Conservation (phyloP, 2,797 vertebrate species). For the Sebastes vulpes region DNA sequence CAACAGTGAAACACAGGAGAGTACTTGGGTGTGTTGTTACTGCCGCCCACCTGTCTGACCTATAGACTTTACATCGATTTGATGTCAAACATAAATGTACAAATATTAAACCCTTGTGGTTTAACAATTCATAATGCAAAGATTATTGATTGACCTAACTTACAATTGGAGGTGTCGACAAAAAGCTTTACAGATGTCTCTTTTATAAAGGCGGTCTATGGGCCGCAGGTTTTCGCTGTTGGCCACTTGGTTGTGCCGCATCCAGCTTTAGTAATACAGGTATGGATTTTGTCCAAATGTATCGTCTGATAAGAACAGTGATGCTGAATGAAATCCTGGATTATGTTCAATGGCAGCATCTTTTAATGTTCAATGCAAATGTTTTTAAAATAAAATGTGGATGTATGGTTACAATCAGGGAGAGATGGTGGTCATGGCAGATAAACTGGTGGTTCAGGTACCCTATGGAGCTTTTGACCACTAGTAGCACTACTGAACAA, state of each 20-base stretch:
- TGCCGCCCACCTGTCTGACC: background rate
- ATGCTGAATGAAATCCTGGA: background rate
- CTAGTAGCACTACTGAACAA: too few species aligned
- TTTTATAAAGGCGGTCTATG: too few species aligned
- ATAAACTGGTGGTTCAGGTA: background rate
- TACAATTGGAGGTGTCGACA: too few species aligned
- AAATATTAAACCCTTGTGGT: too few species aligned
- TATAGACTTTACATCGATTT: background rate
- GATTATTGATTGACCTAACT: too few species aligned
- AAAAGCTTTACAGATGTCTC: too few species aligned
- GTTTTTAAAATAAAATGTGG: background rate
- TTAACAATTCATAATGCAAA: too few species aligned
- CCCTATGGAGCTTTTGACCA: background rate
- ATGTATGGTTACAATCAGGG: background rate
- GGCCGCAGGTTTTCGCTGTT: too few species aligned
- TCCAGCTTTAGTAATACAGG: too few species aligned
- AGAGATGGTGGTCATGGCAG: background rate
- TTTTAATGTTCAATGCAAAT: background rate
- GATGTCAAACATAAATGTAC: background rate
- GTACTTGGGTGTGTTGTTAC: background rate
- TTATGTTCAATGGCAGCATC: too few species aligned
- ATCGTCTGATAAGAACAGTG: background rate
- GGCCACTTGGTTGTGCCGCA: too few species aligned
- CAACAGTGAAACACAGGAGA: background rate
- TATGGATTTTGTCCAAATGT: background rate